Evolutionary conservation across 2,797 vertebrate genomes (phyloP).

Genomic region (Bovichtus variegatus): DNA sequence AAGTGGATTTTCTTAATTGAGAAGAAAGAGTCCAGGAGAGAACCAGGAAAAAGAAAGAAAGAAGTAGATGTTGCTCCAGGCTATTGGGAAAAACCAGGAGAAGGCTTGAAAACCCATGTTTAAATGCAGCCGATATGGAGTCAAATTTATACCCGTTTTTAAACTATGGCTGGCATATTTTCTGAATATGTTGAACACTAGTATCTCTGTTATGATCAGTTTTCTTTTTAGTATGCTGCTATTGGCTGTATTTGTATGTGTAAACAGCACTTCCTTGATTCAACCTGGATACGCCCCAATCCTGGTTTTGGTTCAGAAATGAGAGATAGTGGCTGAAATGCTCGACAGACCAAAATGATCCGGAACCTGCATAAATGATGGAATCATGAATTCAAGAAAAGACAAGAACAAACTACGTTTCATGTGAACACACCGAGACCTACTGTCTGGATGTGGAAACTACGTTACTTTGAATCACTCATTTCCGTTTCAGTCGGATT

Average conservation of each 20-base stretch:
- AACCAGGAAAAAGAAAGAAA: background rate
- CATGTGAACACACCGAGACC: background rate
- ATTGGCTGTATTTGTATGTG: background rate
- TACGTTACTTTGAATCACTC: background rate
- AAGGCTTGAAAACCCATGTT: background rate
- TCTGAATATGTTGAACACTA: background rate
- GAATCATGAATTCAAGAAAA: background rate
- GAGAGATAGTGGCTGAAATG: background rate
- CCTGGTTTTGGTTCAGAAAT: background rate
- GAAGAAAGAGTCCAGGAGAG: background rate
- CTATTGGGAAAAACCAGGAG: background rate
- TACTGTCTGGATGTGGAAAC: slow-evolving; percentile 2
- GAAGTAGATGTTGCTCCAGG: background rate
- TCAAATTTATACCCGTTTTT: background rate
- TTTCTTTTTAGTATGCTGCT: background rate
- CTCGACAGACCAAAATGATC: background rate
- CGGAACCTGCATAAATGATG: background rate
- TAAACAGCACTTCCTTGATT: background rate
- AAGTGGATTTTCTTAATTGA: background rate
- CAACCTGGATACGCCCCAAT: background rate
- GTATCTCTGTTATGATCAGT: background rate
- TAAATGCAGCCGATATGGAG: background rate
- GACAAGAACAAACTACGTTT: background rate
- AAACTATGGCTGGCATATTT: background rate
- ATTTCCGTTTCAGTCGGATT: slow-evolving; percentile 31